phyloP scores from a whole-genome alignment of 2,888 invertebrate genomes.

The Colostygia pectinataria region DNA sequence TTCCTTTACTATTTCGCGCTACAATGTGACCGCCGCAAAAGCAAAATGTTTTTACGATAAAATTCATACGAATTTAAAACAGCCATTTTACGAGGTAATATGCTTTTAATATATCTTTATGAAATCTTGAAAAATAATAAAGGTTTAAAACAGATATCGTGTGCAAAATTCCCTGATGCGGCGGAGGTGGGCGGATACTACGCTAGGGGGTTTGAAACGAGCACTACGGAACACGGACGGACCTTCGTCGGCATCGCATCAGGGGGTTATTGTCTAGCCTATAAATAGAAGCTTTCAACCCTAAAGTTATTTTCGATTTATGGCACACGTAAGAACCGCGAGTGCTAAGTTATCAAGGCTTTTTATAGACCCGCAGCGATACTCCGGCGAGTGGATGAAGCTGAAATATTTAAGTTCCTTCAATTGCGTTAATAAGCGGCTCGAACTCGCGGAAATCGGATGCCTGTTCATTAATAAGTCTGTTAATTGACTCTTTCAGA shows the following conservation, averaged over 20 bases:
- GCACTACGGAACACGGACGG: slow-evolving; percentile 20
- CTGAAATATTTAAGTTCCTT: slow-evolving; percentile 13
- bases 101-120: slow-evolving; percentile 34
- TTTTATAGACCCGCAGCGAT: slow-evolving; percentile 17
- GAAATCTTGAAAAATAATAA: slow-evolving; percentile 32
- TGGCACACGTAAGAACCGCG: slow-evolving; percentile 38
- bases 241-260: slow-evolving; percentile 38
- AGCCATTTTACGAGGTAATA: slow-evolving; percentile 31
- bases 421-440: slow-evolving; percentile 18
- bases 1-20: slow-evolving; percentile 29
- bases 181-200: slow-evolving; percentile 22
- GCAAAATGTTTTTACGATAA: slow-evolving; percentile 13
- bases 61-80: slow-evolving; percentile 28
- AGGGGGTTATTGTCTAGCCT: slow-evolving; percentile 41
- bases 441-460: slow-evolving; percentile 15
- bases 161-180: slow-evolving; percentile 32
- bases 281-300: slow-evolving; percentile 59
- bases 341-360: slow-evolving; percentile 34
- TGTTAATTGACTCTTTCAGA: slow-evolving; percentile 37
- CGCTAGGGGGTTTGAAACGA: slow-evolving; percentile 18
- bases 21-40: slow-evolving; percentile 12
- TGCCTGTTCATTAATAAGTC: slow-evolving; percentile 44
- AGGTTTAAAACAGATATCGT: slow-evolving; percentile 34
- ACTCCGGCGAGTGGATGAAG: slow-evolving; percentile 3
- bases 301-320: slow-evolving; percentile 51